Percentiles rank a stretch among this genome's conserved stretches.
These are phyloP conservation scores for Lepidocyrtoides sp. DNA, from an alignment of 2,888 invertebrate genomes.

Conservation along the genomic window DNA sequence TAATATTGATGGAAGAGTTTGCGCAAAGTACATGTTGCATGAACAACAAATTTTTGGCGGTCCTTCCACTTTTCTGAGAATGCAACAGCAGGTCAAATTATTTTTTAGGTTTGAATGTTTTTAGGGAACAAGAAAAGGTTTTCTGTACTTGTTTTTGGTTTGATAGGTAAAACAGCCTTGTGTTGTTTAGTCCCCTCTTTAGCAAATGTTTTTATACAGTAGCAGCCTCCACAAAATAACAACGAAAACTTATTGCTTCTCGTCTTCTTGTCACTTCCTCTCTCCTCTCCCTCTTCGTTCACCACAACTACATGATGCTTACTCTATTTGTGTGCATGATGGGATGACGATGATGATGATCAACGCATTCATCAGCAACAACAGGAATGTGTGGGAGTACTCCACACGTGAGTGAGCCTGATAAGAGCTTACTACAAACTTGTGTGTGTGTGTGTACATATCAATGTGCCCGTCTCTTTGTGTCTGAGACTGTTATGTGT, in stretches of 20 bases:
- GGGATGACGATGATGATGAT: conserved; percentile 31
- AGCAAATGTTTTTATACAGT: conserved; percentile 27
- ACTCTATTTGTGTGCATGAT: not conserved
- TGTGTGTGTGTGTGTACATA: not conserved
- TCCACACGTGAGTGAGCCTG: conserved; percentile 54
- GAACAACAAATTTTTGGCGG: not conserved
- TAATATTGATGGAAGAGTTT: not conserved
- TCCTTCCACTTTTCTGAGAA: not conserved
- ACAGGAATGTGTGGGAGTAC: conserved; percentile 47
- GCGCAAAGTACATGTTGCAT: not conserved
- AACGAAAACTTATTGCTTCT: conserved; percentile 42
- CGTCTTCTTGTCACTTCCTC: conserved; percentile 65
- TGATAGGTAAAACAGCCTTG: conserved; percentile 54
- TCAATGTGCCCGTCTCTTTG: not conserved
- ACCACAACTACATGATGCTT: not conserved
- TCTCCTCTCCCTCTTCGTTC: conserved; percentile 47
- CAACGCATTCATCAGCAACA: conserved; percentile 26
- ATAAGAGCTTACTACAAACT: not conserved
- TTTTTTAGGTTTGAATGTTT: not conserved
- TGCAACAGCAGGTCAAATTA: not conserved
- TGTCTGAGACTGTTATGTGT: conserved; percentile 34
- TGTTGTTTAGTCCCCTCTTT: conserved; percentile 61
- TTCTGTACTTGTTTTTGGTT: conserved; percentile 15
- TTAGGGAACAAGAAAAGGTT: conserved; percentile 6
- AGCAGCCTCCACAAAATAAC: conserved; percentile 28